Percentiles rank a stretch among this genome's conserved stretches.
phyloP scores from a whole-genome alignment of 2,797 vertebrate species.

The Anguilla pacifica region DNA sequence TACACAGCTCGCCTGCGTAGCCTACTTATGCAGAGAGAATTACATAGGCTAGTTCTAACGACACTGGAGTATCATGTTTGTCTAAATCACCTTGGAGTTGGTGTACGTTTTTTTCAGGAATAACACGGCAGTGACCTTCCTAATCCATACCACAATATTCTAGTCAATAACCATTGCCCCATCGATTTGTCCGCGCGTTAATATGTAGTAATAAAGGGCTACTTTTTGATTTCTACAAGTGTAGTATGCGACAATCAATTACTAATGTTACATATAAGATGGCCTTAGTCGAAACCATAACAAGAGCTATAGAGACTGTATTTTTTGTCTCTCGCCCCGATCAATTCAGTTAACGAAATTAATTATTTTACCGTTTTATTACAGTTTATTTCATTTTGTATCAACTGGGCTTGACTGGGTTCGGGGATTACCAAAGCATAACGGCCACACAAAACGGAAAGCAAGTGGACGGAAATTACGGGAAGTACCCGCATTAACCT shows the following conservation, averaged over 20 bases:
- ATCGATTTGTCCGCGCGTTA: neutral
- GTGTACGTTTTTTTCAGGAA: neutral
- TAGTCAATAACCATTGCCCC: neutral
- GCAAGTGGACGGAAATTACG: slow-evolving; percentile 26
- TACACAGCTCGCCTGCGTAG: neutral
- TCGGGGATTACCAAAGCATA: neutral
- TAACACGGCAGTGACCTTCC: neutral
- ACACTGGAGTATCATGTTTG: neutral
- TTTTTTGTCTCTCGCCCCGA: neutral
- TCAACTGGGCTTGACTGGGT: neutral
- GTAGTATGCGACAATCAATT: neutral
- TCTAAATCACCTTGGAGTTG: neutral
- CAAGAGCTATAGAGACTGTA: neutral
- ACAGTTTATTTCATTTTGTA: too few species aligned
- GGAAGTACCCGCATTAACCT: slow-evolving; percentile 8
- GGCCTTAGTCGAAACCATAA: neutral
- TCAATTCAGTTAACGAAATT: too few species aligned
- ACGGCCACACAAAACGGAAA: slow-evolving; percentile 45
- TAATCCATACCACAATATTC: neutral
- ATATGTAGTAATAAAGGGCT: neutral
- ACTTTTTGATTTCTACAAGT: too few species aligned
- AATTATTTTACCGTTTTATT: too few species aligned
- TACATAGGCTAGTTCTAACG: neutral
- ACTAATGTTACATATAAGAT: neutral
- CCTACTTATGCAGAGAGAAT: neutral